Percentiles rank a stretch among this genome's conserved stretches.
Evolutionary conservation across 2,797 vertebrate genomes (phyloP).

Genomic region (Enteromius afrohamiltoni): DNA sequence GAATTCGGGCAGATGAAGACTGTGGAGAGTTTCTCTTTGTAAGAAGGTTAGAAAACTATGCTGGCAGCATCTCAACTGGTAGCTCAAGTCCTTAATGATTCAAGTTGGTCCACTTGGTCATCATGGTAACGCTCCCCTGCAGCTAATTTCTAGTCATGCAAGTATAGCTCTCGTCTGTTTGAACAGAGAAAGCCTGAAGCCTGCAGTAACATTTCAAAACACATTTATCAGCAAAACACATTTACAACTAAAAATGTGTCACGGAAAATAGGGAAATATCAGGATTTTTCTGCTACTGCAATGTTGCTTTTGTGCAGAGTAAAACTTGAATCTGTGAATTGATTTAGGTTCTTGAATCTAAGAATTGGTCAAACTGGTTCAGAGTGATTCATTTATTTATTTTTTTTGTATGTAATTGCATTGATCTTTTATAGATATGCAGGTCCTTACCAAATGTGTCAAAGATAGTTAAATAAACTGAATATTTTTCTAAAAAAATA

Average conservation of each 20-base stretch:
- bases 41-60: neutral
- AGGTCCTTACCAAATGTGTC: neutral
- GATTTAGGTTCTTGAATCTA: neutral
- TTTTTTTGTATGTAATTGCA: neutral
- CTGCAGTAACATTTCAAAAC: neutral
- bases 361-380: neutral
- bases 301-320: neutral
- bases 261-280: neutral
- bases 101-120: constrained; percentile 18
- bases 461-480: neutral
- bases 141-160: constrained; percentile 11
- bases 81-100: constrained; percentile 4
- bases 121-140: neutral
- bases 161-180: neutral
- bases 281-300: neutral
- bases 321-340: neutral
- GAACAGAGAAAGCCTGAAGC: neutral
- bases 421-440: neutral
- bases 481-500: neutral
- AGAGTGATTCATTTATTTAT: neutral
- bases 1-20: neutral
- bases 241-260: neutral
- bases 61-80: constrained; percentile 3
- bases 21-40: neutral
- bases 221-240: neutral